Conservation (phyloP, 2,888 invertebrate species). For the Drosophila phalerata region DNA sequence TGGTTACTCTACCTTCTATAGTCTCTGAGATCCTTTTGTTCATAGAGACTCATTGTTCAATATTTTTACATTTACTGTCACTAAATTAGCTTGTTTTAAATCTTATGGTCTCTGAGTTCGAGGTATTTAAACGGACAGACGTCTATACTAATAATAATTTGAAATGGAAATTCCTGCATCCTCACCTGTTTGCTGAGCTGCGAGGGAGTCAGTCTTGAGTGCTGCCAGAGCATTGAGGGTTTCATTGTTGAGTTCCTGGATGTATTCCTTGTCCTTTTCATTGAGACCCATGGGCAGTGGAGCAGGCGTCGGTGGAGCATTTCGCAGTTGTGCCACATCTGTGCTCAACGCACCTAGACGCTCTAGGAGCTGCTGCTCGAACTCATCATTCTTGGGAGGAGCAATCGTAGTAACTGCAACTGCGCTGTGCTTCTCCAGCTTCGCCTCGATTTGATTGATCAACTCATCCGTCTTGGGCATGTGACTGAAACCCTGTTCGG, state of each 20-base stretch:
- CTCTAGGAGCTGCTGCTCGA: constrained; percentile 85
- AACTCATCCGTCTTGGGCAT: constrained; percentile 79
- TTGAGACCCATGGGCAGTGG: constrained; percentile 76
- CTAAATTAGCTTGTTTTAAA: too few relatives aligned
- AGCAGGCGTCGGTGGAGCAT: constrained; percentile 59
- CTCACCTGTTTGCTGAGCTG: constrained; percentile 86
- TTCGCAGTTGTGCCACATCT: constrained; percentile 84
- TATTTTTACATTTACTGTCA: too few relatives aligned
- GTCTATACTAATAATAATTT: neutral
- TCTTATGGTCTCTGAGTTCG: too few relatives aligned
- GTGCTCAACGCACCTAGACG: constrained; percentile 85
- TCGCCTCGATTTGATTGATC: constrained; percentile 82
- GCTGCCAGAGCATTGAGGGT: constrained; percentile 88
- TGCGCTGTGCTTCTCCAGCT: constrained; percentile 77
- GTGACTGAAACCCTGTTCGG: constrained; percentile 76
- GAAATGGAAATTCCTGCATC: neutral
- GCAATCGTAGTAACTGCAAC: constrained; percentile 66
- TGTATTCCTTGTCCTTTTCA: constrained; percentile 85
- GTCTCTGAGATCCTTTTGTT: too few relatives aligned
- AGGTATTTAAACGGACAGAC: too few relatives aligned
- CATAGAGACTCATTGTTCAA: too few relatives aligned
- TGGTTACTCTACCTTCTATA: too few relatives aligned
- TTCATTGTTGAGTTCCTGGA: constrained; percentile 88
- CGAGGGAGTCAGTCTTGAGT: constrained; percentile 86
- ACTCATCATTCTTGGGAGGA: constrained; percentile 84